Evolutionary conservation across 2,113 vertebrate genomes (phyloP).

Genomic region (Sphyrna mokarran): DNA sequence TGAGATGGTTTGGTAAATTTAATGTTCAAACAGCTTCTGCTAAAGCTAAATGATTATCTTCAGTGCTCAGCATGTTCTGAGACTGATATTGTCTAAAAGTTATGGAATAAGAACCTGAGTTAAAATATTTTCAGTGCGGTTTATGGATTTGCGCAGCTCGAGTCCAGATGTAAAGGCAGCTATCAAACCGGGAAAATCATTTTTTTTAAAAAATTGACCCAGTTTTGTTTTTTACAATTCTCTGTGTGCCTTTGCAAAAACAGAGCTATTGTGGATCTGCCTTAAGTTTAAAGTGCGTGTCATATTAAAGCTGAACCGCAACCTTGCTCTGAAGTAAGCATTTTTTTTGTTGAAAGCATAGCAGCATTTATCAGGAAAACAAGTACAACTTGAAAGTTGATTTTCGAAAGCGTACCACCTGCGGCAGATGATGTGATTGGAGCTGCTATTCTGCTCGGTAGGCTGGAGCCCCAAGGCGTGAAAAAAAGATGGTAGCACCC

Average conservation of each 20-base stretch:
- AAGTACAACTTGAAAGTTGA: background rate
- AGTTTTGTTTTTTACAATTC: background rate
- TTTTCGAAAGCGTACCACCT: background rate
- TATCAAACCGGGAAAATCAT: background rate
- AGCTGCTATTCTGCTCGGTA: conserved; percentile 22
- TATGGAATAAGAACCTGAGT: background rate
- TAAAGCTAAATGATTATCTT: background rate
- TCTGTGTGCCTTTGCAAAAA: background rate
- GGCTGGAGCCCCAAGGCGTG: conserved; percentile 4
- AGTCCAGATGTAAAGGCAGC: background rate
- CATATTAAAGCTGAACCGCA: background rate
- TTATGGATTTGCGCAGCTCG: background rate
- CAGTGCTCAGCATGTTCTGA: background rate
- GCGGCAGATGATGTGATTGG: background rate
- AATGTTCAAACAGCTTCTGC: background rate
- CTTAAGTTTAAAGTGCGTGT: background rate
- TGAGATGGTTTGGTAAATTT: background rate
- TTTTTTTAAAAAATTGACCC: background rate
- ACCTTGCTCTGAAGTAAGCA: too few species aligned
- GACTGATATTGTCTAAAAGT: background rate
- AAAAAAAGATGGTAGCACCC: background rate
- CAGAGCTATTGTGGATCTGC: background rate
- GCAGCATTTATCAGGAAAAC: background rate
- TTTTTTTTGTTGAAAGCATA: background rate
- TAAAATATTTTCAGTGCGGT: background rate